phyloP scores from a whole-genome alignment of 2,888 invertebrate species.

The Cryptocheilus praepositus region DNA sequence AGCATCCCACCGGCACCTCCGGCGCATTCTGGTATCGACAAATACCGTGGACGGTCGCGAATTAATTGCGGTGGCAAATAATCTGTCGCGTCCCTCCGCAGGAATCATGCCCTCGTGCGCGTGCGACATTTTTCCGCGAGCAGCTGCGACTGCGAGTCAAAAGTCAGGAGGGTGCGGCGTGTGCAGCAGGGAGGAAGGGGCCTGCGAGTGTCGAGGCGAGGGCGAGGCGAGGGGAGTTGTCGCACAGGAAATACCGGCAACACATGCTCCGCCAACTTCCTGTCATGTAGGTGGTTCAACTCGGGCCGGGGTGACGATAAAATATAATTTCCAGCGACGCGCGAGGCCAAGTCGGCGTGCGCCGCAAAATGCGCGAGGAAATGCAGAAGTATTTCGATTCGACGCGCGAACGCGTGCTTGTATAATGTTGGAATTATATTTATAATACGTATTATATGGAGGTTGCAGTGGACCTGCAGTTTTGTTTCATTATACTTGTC shows the following conservation, averaged over 20 bases:
- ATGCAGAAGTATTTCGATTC: conserved; percentile 23
- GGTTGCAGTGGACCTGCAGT: too few relatives aligned
- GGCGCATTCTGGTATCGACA: too few relatives aligned
- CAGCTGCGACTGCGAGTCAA: conserved; percentile 38
- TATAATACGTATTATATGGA: too few relatives aligned
- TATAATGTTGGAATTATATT: too few relatives aligned
- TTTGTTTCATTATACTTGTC: too few relatives aligned
- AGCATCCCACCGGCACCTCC: too few relatives aligned
- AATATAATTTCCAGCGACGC: conserved; percentile 47
- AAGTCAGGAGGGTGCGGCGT: conserved; percentile 37
- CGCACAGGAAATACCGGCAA: conserved; percentile 55
- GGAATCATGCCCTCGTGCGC: neutral
- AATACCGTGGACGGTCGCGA: too few relatives aligned
- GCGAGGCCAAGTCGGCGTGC: conserved; percentile 23
- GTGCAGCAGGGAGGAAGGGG: neutral
- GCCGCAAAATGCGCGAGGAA: too few relatives aligned
- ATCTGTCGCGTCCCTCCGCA: too few relatives aligned
- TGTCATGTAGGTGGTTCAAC: conserved; percentile 51
- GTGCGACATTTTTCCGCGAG: conserved; percentile 29
- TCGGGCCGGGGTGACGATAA: conserved; percentile 44
- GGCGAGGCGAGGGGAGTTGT: conserved; percentile 38
- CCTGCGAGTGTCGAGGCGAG: neutral
- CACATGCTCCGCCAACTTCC: conserved; percentile 51
- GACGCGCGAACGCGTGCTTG: conserved; percentile 6
- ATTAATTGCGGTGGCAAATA: too few relatives aligned